Percentiles rank a stretch among this genome's conserved stretches.
Evolutionary conservation across 2,797 vertebrate species (phyloP).

Genomic region (Spatula clypeata): DNA sequence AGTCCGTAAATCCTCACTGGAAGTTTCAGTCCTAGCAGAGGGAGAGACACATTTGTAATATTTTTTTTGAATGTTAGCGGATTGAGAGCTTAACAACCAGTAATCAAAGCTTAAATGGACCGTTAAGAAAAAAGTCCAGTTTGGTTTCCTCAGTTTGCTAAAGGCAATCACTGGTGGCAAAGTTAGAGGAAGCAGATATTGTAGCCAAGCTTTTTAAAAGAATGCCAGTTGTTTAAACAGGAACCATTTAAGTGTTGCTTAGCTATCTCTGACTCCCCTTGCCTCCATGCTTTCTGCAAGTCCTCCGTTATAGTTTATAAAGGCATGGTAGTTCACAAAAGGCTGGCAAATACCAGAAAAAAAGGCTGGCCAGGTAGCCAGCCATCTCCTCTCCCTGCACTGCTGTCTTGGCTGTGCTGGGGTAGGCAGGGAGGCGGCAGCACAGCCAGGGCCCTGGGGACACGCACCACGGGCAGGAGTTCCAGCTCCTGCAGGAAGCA

Average conservation of each 20-base stretch:
- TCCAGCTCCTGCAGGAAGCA: not conserved
- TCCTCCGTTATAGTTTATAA: not conserved
- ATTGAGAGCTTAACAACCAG: not conserved
- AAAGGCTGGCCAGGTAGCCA: not conserved
- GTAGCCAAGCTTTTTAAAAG: not conserved
- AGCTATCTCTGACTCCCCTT: not conserved
- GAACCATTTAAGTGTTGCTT: not conserved
- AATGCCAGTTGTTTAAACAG: not conserved
- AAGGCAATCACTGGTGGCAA: not conserved
- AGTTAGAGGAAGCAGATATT: not conserved
- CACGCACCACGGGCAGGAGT: fast-evolving
- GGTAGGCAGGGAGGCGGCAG: not conserved
- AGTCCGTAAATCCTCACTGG: not conserved
- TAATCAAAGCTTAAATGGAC: not conserved
- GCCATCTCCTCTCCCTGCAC: not conserved
- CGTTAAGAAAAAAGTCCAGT: not conserved
- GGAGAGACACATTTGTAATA: not conserved
- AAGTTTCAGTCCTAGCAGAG: not conserved
- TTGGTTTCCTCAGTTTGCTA: not conserved
- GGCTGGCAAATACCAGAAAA: not conserved
- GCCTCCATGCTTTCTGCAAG: not conserved
- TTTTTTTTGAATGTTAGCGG: not conserved
- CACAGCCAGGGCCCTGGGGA: not conserved
- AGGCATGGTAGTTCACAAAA: not conserved
- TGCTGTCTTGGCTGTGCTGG: not conserved